Base-by-base conservation (phyloP, 1,140 invertebrate genomes). In the Zaprionus vittiger region DNA sequence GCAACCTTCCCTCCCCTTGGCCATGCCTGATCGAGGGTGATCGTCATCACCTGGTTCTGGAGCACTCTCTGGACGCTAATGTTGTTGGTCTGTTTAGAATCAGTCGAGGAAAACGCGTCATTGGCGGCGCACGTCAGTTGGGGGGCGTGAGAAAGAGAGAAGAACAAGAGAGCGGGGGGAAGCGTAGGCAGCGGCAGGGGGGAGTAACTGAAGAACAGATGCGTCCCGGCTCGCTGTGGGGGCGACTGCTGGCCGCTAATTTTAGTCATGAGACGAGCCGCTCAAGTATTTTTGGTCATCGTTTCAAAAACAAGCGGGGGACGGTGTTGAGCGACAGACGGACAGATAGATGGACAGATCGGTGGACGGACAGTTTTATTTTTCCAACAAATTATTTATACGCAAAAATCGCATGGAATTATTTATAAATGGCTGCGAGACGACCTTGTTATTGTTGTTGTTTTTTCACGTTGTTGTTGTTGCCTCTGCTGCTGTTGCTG, bases 261-360 rank as follows among this genome's bases (percentile, higher is more conserved):
- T 90, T 80, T 89, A 84, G 85, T 65, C 79, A 83, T 89, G 85
- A 89, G 85, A 85, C 85, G 81, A 73, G 73, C 76, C 76, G 81
- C 70, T 81, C 20, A 85, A 90, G 85, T 89, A 89, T 89, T 89
- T 41, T 90, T 85, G 85, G 84, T 89, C 84, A 89, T 90, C 85
- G 79, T 68, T 87, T 87, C 64, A 73, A 87, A 83, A 86, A 86
- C 76, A 85, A 55, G 76, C 47, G 54, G 65, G 44, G 41, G 55
- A 62, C 28, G 54, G 54, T 28, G 68, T 34, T 31, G 66, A 47
- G 31, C 38, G 47, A 55, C 78, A 60, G 52, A 73, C 78, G 69
- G 47, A 49, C 47, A 44, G 7, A 17, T 17, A 47, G n/a, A 47
- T 24, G 38, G 63, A 28, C 72, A 41, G 24, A 31, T 31, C 24